Base-by-base conservation (phyloP, 2,888 invertebrate genomes). In the Electrophaes corylata region DNA sequence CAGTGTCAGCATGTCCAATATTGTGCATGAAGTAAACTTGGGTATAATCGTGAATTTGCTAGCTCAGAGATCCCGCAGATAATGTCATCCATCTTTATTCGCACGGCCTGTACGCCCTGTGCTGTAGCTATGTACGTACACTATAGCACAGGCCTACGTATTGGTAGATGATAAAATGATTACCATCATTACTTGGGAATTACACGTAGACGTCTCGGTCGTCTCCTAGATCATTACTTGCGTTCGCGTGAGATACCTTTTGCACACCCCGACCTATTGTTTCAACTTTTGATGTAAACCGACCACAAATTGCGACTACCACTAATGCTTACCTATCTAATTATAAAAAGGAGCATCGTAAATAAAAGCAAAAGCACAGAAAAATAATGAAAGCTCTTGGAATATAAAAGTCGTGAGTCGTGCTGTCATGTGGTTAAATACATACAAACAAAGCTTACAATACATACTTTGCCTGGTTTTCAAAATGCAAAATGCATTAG, bases 101-200 rank as follows among this genome's bases (percentile, higher is more conserved):
- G 83, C 83, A 83, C 79, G 78, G 78, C 75, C 68, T 72, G 70
- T 65, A 65, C 73, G 40, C 64, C 51, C 40, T 59, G 43, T 47
- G 16, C 39, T 49, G 35, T 46, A 40, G 33, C 31, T 41, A 33
- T 12, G 52, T 12, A 49, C 31, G 31, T 35, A 12, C 35, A 31
- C 14, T 35, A 37, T 10, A 10, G 16, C 10, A 37, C 37, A 16
- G 10, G 10, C 16, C 18, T 45, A 43, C 44, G 57, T 60, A 87
- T 85, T 81, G 86, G 84, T 79, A 81, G 88, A 90, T 87, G 87
- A 84, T 86, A 81, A 86, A 88, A 90, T 90, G 88, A 91, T 91
- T 89, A 83, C 89, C 74, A 79, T 88, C 87, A 90, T 90, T 91
- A 88, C 76, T 60, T 60, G 72, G 61, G 79, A 86, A 88, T 88